These are phyloP conservation scores for Eumacrocentrus americanus DNA, from an alignment of 2,888 invertebrate genomes.

Conservation along the genomic window DNA sequence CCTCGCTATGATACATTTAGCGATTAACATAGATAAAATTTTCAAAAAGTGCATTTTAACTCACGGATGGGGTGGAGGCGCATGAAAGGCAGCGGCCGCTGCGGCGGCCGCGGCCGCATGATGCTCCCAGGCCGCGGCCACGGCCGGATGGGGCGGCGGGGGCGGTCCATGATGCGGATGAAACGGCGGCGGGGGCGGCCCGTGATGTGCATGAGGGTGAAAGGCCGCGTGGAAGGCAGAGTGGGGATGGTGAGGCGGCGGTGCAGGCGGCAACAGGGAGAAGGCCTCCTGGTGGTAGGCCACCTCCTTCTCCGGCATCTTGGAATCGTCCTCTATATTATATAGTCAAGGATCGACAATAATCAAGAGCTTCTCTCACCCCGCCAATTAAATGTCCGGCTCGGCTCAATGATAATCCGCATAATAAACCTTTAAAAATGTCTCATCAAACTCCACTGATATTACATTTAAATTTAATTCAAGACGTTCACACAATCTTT, in stretches of 20 bases:
- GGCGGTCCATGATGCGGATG: slow-evolving; percentile 56
- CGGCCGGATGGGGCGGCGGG: slow-evolving; percentile 45
- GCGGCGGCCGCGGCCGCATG: slow-evolving; percentile 70
- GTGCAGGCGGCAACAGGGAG: slow-evolving; percentile 59
- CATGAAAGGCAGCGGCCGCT: slow-evolving; percentile 67
- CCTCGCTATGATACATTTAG: too few species aligned
- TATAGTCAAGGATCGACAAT: slow-evolving; percentile 25
- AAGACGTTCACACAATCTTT: too few species aligned
- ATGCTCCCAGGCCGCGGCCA: slow-evolving; percentile 64
- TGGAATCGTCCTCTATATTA: slow-evolving; percentile 13
- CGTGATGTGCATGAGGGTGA: slow-evolving; percentile 61
- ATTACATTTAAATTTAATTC: too few species aligned
- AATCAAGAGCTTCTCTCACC: slow-evolving; percentile 5
- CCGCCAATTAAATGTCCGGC: background rate
- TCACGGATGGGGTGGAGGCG: slow-evolving; percentile 60
- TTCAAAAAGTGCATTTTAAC: too few species aligned
- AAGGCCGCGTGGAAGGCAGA: slow-evolving; percentile 59
- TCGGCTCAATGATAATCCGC: background rate
- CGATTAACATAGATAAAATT: too few species aligned
- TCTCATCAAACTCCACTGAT: background rate
- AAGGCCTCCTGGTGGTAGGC: slow-evolving; percentile 66
- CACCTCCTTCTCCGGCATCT: slow-evolving; percentile 68
- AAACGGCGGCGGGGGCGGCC: slow-evolving; percentile 65
- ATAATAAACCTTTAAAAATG: background rate
- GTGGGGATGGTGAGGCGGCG: slow-evolving; percentile 57